Conservation (phyloP, 2,888 invertebrate genomes). For the Epinotia brunnichana region DNA sequence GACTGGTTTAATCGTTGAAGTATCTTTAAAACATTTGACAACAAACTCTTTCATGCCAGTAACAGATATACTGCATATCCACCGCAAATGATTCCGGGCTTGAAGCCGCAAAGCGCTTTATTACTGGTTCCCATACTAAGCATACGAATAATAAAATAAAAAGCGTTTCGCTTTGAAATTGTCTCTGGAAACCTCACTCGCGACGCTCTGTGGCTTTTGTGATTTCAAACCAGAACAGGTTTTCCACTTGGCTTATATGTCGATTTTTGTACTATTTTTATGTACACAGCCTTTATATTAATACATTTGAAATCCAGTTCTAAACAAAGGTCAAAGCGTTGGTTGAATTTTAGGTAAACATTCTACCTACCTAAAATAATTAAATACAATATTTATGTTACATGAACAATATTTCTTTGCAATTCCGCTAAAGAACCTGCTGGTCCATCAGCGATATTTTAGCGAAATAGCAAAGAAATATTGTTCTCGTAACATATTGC, state of each 20-base stretch:
- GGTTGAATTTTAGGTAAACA: neutral
- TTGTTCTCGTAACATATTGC: no score
- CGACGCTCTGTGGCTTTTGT: constrained; percentile 51
- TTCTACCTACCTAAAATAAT: neutral
- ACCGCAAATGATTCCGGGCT: constrained; percentile 19
- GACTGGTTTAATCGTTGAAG: neutral
- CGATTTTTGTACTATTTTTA: constrained; percentile 9
- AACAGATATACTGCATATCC: constrained; percentile 6
- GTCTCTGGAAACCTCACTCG: constrained; percentile 49
- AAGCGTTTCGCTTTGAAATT: constrained; percentile 48
- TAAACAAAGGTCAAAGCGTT: constrained; percentile 1
- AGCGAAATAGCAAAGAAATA: no score
- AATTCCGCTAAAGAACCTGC: no score
- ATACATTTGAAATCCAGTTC: neutral
- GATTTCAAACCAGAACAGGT: constrained; percentile 43
- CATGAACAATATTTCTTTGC: no score
- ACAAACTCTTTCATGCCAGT: neutral
- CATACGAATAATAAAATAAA: constrained; percentile 49
- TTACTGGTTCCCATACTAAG: constrained; percentile 44
- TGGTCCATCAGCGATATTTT: no score
- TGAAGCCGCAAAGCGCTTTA: constrained; percentile 15
- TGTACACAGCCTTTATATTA: neutral
- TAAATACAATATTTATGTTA: no score
- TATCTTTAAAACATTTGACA: constrained; percentile 1
- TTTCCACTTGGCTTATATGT: constrained; percentile 45